These are phyloP conservation scores for Smittia sp. DNA, from an alignment of 2,888 invertebrate genomes.

Conservation along the genomic window DNA sequence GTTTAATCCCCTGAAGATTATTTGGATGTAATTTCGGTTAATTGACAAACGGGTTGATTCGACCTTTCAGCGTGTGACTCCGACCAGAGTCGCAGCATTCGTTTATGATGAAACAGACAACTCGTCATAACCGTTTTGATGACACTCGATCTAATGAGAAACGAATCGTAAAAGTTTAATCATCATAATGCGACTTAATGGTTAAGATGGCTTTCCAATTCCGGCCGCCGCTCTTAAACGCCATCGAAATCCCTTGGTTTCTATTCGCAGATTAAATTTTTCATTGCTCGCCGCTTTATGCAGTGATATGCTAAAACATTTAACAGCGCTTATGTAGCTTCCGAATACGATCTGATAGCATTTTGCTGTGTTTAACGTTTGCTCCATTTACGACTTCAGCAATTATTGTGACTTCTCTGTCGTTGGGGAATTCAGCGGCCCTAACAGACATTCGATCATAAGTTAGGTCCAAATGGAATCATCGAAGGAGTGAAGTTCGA, in stretches of 20 bases:
- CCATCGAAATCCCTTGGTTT: no score
- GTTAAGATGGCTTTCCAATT: no score
- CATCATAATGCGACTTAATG: background rate
- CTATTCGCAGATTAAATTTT: no score
- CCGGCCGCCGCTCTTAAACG: no score
- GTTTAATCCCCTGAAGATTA: constrained; percentile 23
- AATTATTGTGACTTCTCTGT: background rate
- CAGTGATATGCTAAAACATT: background rate
- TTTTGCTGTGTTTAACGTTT: background rate
- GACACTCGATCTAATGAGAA: background rate
- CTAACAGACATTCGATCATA: background rate
- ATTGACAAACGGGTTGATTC: constrained; percentile 23
- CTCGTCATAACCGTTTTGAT: constrained; percentile 14
- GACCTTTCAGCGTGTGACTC: background rate
- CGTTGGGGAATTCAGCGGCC: background rate
- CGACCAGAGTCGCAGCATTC: background rate
- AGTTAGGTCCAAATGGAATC: no score
- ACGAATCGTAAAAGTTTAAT: constrained; percentile 22
- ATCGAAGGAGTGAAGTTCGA: no score
- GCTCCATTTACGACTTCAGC: background rate
- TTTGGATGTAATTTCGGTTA: constrained; percentile 35
- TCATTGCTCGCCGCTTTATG: no score
- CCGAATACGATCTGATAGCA: background rate
- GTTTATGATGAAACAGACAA: background rate
- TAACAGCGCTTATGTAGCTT: background rate